A percentile compares a stretch with the other conserved stretches of the same genome.
Evolutionary conservation across 2,797 vertebrate species (phyloP).

Genomic region (Enteromius treurensis): DNA sequence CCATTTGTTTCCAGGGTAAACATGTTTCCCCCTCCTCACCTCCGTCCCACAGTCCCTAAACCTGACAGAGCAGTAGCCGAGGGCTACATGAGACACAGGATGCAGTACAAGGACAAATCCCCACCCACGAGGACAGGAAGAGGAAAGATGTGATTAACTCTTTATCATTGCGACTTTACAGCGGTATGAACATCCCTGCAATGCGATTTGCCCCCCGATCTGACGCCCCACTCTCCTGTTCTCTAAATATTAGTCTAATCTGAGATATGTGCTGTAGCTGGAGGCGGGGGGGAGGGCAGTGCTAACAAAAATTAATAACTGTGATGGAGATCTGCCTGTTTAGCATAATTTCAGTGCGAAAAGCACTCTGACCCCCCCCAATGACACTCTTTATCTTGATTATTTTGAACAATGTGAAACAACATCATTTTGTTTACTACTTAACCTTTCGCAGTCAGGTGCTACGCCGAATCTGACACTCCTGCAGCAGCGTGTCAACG

Average conservation of each 20-base stretch:
- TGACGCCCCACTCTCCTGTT: constrained; percentile 52
- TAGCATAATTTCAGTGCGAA: constrained; percentile 62
- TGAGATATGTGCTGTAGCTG: constrained; percentile 58
- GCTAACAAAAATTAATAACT: constrained; percentile 70
- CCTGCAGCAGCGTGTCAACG: constrained; percentile 32
- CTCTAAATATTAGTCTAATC: constrained; percentile 70
- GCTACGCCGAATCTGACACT: constrained; percentile 32
- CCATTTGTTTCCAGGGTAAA: constrained; percentile 43
- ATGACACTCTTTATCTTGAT: constrained; percentile 66
- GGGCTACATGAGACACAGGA: constrained; percentile 69
- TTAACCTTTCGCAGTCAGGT: constrained; percentile 59
- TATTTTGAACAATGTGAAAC: constrained; percentile 64
- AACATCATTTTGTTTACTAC: constrained; percentile 60
- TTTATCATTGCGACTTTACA: constrained; percentile 67
- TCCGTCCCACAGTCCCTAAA: constrained; percentile 32
- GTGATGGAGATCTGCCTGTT: constrained; percentile 68
- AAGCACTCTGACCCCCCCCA: constrained; percentile 54
- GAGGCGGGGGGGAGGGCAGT: constrained; percentile 34
- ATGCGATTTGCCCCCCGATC: constrained; percentile 59
- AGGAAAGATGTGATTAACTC: constrained; percentile 78
- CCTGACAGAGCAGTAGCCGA: constrained; percentile 49
- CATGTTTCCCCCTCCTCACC: constrained; percentile 33
- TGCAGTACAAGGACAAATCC: constrained; percentile 82
- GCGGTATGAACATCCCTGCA: constrained; percentile 59
- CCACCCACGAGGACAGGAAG: constrained; percentile 62